Evolutionary conservation across 2,888 invertebrate species (phyloP).

Genomic region (Drosophila melanosoma): DNA sequence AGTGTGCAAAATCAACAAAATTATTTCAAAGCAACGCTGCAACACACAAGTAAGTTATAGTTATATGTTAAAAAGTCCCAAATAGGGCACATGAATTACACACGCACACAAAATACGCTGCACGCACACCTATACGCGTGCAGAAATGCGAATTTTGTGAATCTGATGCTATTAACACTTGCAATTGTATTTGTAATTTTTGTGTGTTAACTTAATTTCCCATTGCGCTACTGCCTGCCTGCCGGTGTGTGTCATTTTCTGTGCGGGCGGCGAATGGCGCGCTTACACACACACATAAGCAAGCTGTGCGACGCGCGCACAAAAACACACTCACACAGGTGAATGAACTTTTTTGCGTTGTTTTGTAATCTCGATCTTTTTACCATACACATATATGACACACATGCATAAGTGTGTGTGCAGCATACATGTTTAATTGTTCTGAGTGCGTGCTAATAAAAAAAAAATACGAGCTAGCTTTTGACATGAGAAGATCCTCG

Average conservation of each 20-base stretch:
- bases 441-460: constrained; percentile 48
- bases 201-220: constrained; percentile 34
- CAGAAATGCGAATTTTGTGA: constrained; percentile 56
- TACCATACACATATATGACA: constrained; percentile 10
- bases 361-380: constrained; percentile 74
- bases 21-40: constrained; percentile 9
- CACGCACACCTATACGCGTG: constrained; percentile 17
- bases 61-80: not conserved
- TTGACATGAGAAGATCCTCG: constrained; percentile 16
- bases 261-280: constrained; percentile 69
- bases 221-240: constrained; percentile 59
- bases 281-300: constrained; percentile 38
- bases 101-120: constrained; percentile 2
- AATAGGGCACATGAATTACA: not conserved
- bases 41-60: constrained; percentile 37
- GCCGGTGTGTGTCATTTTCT: constrained; percentile 53
- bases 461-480: constrained; percentile 23
- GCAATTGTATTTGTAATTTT: constrained; percentile 29
- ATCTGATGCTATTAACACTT: constrained; percentile 39
- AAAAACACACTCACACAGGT: constrained; percentile 68
- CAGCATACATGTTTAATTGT: constrained; percentile 51
- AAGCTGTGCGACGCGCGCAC: constrained; percentile 46
- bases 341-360: constrained; percentile 80
- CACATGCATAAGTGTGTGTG: constrained; percentile 14
- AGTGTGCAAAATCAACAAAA: constrained; percentile 1